A percentile compares a stretch with the other conserved stretches of the same genome.
Evolutionary conservation across 2,113 vertebrate genomes (phyloP).

Genomic region (Rhinoderma darwinii): DNA sequence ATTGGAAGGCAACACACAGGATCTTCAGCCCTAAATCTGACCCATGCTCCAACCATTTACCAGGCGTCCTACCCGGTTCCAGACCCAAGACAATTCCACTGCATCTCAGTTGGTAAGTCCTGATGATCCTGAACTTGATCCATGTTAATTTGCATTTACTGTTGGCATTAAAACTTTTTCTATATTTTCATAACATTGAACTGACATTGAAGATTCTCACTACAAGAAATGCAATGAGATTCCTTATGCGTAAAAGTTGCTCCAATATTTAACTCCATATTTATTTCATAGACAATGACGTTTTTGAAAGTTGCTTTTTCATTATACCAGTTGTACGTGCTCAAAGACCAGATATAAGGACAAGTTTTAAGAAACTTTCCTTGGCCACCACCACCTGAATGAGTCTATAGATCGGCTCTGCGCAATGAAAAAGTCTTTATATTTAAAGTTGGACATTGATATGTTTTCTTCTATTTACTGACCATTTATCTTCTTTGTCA

Average conservation of each 20-base stretch:
- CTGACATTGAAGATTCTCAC: background rate
- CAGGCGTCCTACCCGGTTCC: slow-evolving; percentile 90
- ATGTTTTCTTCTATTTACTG: background rate
- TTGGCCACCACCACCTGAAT: background rate
- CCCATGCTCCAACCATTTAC: slow-evolving; percentile 87
- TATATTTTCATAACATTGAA: background rate
- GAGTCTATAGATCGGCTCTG: background rate
- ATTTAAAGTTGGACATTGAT: background rate
- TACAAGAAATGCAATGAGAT: background rate
- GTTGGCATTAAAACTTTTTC: no score
- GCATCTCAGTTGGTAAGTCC: slow-evolving; percentile 95
- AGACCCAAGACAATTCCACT: slow-evolving; percentile 96
- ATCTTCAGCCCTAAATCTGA: slow-evolving; percentile 81
- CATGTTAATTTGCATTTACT: background rate
- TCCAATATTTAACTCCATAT: background rate
- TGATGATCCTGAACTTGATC: background rate
- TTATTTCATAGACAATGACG: background rate
- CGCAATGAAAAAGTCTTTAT: background rate
- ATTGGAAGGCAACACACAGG: slow-evolving; percentile 87
- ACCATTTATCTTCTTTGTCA: background rate
- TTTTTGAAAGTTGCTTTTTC: background rate
- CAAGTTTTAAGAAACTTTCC: background rate
- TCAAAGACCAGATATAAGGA: background rate
- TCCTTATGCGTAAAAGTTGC: background rate
- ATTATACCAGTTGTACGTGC: background rate